Base-by-base conservation (phyloP, 2,888 invertebrate species). In the Creontiades dilutus region DNA sequence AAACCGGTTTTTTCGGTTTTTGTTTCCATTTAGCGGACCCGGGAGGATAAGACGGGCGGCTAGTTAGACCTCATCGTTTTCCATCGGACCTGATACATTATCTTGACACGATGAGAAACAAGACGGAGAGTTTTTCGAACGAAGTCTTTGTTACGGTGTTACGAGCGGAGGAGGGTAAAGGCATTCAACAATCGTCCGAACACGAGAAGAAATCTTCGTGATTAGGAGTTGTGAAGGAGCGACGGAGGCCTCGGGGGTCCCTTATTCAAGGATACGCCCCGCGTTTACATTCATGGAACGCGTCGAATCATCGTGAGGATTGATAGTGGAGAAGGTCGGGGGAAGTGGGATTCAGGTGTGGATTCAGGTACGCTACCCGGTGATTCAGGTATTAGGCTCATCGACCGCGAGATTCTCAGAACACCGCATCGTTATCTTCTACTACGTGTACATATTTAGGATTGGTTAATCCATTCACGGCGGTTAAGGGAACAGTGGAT, bases 41-140 rank as follows among this genome's bases (percentile, higher is more conserved):
- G 16, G n/a, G 19, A 16, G 61, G 61, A 61, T 61, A 61, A 16
- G 61, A 81, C 81, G 16, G 81, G 81, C 81, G 81, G 81, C 81
- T 81, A 81, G 81, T 81, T 48, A 19, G 47, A 48, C 14, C 80
- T 80, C 80, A 75, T 75, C 75, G 75, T 3, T 75, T 28, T 19
- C 46, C 46, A 61, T 61, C 61, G 61, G 61, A 61, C 61, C 47
- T 81, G 81, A 81, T 81, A 48, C 81, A 81, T 81, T 81, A 81
- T 81, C 81, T 81, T 81, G 81, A 81, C 81, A 81, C 81, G 81
- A 80, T 23, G 80, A 47, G 81, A 48, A 48, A 81, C 81, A 81
- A 81, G 81, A 5, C 13, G 81, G 81, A 13, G 48, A 47, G 46
- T 47, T 80, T 80, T 14, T 11, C 5, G 52, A 37, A n/a, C n/a